Percentiles rank a stretch among this genome's conserved stretches.
Evolutionary conservation across 2,113 vertebrate species (phyloP).

Genomic region (Procavia capensis): DNA sequence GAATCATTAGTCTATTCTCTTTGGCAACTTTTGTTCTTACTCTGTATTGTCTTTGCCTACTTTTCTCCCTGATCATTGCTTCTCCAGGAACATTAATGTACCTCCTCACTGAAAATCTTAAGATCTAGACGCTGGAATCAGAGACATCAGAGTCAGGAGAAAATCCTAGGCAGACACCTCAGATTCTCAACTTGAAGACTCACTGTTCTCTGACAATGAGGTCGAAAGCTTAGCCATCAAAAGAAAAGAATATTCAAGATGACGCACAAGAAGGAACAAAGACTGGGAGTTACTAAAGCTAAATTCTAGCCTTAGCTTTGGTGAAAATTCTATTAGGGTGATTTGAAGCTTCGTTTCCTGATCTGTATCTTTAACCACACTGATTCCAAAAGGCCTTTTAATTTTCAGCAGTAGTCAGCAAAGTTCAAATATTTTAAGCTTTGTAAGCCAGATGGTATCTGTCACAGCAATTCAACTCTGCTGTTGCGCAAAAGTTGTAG

Average conservation of each 20-base stretch:
- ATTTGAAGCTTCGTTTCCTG: background rate
- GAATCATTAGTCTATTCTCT: background rate
- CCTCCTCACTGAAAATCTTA: background rate
- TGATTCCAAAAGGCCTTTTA: background rate
- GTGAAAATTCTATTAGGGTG: background rate
- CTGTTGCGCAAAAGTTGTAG: background rate
- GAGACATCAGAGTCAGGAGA: background rate
- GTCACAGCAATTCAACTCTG: background rate
- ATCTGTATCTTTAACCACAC: background rate
- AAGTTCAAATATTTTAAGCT: background rate
- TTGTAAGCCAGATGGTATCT: background rate
- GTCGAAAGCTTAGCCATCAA: background rate
- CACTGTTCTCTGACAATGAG: background rate
- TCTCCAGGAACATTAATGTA: background rate
- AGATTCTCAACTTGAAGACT: background rate
- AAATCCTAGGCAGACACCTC: background rate
- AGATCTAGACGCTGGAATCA: background rate
- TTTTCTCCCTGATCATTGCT: background rate
- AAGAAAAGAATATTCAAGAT: background rate
- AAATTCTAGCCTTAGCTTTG: background rate
- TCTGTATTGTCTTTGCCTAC: background rate
- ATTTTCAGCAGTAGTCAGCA: background rate
- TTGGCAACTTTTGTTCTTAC: background rate
- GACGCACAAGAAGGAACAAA: background rate
- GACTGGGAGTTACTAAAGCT: background rate